A percentile compares a stretch with the other conserved stretches of the same genome.
Evolutionary conservation across 2,888 invertebrate genomes (phyloP).

Genomic region (Fragum whitleyi): DNA sequence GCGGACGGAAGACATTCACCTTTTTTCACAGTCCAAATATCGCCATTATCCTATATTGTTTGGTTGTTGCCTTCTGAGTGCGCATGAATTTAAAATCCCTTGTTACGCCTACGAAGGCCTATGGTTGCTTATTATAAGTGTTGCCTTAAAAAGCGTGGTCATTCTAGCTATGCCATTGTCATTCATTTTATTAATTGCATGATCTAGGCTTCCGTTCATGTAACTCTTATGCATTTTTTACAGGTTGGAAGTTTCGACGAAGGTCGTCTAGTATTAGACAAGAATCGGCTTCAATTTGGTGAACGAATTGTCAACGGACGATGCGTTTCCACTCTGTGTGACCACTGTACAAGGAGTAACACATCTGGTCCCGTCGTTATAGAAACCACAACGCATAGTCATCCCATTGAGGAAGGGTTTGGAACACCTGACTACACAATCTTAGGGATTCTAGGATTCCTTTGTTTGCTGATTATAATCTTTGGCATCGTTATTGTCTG

Average conservation of each 20-base stretch:
- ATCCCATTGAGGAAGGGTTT: constrained; percentile 46
- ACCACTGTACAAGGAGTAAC: constrained; percentile 40
- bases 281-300: constrained; percentile 43
- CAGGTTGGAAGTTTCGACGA: constrained; percentile 65
- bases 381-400: constrained; percentile 25
- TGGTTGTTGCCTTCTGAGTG: no score
- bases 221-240: no score
- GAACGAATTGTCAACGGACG: constrained; percentile 33
- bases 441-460: constrained; percentile 60
- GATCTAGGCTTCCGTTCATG: no score
- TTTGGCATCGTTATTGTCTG: constrained; percentile 54
- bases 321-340: constrained; percentile 53
- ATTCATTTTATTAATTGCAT: no score
- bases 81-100: no score
- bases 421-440: constrained; percentile 60
- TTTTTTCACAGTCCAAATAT: no score
- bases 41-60: no score
- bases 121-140: no score
- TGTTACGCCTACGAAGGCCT: no score
- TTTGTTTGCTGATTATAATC: constrained; percentile 64
- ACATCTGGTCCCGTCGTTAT: constrained; percentile 18
- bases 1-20: no score
- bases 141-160: no score
- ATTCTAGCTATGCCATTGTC: no score
- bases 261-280: constrained; percentile 30